A percentile compares a stretch with the other conserved stretches of the same genome.
phyloP scores from a whole-genome alignment of 2,888 invertebrate genomes.

The Drosophila mimica region DNA sequence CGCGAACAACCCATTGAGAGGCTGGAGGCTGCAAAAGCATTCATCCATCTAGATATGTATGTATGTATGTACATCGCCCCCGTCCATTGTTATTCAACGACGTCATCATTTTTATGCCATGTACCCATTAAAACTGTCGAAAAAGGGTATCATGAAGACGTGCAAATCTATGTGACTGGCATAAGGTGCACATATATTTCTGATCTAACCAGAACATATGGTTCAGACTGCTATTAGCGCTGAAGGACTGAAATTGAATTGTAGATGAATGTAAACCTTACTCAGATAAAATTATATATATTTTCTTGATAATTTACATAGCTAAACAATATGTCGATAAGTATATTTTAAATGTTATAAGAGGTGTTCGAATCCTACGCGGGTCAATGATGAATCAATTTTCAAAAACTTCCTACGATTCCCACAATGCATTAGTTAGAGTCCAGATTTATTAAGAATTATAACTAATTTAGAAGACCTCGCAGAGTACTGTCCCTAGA shows the following conservation, averaged over 20 bases:
- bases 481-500: neutral
- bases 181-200: neutral
- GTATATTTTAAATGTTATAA: neutral
- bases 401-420: neutral
- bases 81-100: conserved; percentile 46
- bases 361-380: neutral
- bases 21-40: conserved; percentile 21
- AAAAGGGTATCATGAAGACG: neutral
- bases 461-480: neutral
- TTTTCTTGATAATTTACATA: neutral
- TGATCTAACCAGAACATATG: neutral
- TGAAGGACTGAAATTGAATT: neutral
- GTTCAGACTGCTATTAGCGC: neutral
- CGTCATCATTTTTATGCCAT: conserved; percentile 61
- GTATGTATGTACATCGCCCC: conserved; percentile 24
- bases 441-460: neutral
- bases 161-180: neutral
- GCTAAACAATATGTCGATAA: neutral
- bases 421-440: neutral
- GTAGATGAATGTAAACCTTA: neutral
- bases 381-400: neutral
- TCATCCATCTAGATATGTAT: conserved; percentile 33
- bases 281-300: neutral
- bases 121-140: neutral
- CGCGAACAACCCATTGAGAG: conserved; percentile 43